Evolutionary conservation across 2,113 vertebrate genomes (phyloP), one percentile per base, ranked within the genome.

Genomic region (Gasterosteus nipponicus): DNA sequence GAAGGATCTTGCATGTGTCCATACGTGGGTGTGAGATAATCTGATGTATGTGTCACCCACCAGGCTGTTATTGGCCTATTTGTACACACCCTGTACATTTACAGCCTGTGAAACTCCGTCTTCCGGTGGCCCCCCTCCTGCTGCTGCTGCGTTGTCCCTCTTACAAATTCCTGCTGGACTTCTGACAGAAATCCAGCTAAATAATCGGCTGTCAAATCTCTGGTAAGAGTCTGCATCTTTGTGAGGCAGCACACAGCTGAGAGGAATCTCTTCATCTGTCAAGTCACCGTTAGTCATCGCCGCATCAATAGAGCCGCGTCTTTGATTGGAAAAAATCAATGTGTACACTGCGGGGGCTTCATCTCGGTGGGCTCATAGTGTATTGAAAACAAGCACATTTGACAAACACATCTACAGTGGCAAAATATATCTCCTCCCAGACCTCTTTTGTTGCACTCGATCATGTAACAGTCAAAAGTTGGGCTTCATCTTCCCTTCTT

Each of bases 321-420:
- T 91, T 92, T 91, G 78, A 89, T 91, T 86, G 81, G 81, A 81
- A 84, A 85, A 87, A 91, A 89, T 89, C 78, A 84, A 90, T 91
- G 79, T 44, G 47, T 83, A 58, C 78, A 69, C 73, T 78, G 86
- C 78, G 81, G 84, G 87, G 86, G 87, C 77, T 90, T 83, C 4
- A 77, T 81, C 75, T 89, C 85, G 84, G 87, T 89, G 85, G 81
- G 87, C 73, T 80, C 77, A 75, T 57, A 11, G 75, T 56, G 46
- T 38, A 49, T 70, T 81, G 54, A 84, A 88, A 81, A 84, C 26
- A 77, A 89, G n/a, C 47, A 74, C 35, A 83, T 91, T 82, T 80
- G 82, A 91, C 83, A 81, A 79, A 91, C 65, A 86, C 59, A 84
- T 77, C 73, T 61, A 66, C 69, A 67, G 72, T 72, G 80, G 79